phyloP scores from a whole-genome alignment of 2,888 invertebrate species.

The Noctuana brunneofusca region DNA sequence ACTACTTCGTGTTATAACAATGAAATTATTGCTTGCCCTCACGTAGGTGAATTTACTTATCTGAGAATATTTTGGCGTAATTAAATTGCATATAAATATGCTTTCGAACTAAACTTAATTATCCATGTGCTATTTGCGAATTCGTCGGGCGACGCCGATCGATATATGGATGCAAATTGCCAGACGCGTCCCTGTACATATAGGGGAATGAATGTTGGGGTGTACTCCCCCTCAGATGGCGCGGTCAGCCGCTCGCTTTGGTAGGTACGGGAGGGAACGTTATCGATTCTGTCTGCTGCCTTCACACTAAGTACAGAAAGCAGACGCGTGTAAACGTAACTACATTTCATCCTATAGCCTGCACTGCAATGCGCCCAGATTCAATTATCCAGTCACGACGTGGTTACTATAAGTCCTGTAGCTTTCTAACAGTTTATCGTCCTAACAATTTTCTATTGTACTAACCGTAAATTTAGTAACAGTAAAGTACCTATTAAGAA shows the following conservation, averaged over 20 bases:
- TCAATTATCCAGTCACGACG: slow-evolving; percentile 58
- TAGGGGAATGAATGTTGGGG: slow-evolving; percentile 46
- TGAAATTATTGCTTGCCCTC: no score
- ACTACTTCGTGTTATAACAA: no score
- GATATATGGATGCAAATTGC: slow-evolving; percentile 28
- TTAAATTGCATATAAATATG: background rate
- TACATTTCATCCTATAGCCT: slow-evolving; percentile 42
- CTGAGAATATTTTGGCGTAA: background rate
- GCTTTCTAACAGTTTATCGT: slow-evolving; percentile 58
- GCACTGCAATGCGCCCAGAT: slow-evolving; percentile 53
- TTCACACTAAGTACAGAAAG: slow-evolving; percentile 65
- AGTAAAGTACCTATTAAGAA: slow-evolving; percentile 44
- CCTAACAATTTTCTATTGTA: slow-evolving; percentile 47
- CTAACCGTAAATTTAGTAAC: slow-evolving; percentile 39
- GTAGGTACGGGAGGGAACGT: slow-evolving; percentile 51
- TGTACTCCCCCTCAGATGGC: slow-evolving; percentile 54
- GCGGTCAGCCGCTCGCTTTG: slow-evolving; percentile 55
- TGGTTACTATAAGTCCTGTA: slow-evolving; percentile 57
- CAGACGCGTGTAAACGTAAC: slow-evolving; percentile 51
- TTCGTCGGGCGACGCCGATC: slow-evolving; percentile 20
- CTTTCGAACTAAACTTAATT: slow-evolving; percentile 8
- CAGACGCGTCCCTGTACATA: slow-evolving; percentile 25
- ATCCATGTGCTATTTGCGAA: slow-evolving; percentile 8
- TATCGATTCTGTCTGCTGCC: slow-evolving; percentile 77
- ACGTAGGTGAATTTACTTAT: background rate